phyloP scores from a whole-genome alignment of 2,113 vertebrate species.

The Nerophis lumbriciformis region DNA sequence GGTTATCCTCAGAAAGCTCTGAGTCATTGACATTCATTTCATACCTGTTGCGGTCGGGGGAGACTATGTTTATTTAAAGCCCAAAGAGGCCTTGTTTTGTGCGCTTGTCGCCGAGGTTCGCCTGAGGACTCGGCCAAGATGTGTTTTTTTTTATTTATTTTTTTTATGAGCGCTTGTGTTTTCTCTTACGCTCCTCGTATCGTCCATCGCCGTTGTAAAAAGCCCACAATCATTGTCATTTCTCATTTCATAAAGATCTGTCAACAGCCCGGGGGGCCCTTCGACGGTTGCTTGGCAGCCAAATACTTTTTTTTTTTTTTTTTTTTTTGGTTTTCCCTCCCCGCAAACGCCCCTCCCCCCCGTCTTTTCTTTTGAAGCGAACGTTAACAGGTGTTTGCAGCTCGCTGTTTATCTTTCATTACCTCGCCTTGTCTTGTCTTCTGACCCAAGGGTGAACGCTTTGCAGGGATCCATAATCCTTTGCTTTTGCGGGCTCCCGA shows the following conservation, averaged over 20 bases:
- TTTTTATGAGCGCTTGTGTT: conserved; percentile 62
- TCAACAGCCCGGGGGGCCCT: conserved; percentile 77
- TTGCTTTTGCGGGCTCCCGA: conserved; percentile 65
- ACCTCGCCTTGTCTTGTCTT: conserved; percentile 75
- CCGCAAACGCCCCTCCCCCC: conserved; percentile 46
- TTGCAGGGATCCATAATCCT: conserved; percentile 72
- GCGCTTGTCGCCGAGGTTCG: conserved; percentile 59
- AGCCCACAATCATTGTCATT: conserved; percentile 73
- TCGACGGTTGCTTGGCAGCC: conserved; percentile 77
- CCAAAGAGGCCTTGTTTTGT: conserved; percentile 4
- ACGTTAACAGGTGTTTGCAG: conserved; percentile 80
- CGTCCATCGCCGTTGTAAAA: conserved; percentile 73
- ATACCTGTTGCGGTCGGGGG: not conserved
- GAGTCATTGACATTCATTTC: conserved; percentile 35
- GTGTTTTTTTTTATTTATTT: conserved; percentile 64
- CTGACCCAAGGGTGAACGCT: conserved; percentile 72
- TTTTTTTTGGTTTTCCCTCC: conserved; percentile 64
- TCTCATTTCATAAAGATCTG: conserved; percentile 78
- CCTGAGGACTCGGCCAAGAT: conserved; percentile 66
- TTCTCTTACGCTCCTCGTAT: conserved; percentile 70
- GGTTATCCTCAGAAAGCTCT: conserved; percentile 14
- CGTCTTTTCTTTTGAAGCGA: conserved; percentile 73
- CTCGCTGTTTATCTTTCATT: conserved; percentile 81
- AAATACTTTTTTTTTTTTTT: conserved; percentile 71
- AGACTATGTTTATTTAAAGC: not conserved